These are phyloP conservation scores for Lasioglossum villosulum DNA, from an alignment of 2,888 invertebrate genomes.

Conservation along the genomic window DNA sequence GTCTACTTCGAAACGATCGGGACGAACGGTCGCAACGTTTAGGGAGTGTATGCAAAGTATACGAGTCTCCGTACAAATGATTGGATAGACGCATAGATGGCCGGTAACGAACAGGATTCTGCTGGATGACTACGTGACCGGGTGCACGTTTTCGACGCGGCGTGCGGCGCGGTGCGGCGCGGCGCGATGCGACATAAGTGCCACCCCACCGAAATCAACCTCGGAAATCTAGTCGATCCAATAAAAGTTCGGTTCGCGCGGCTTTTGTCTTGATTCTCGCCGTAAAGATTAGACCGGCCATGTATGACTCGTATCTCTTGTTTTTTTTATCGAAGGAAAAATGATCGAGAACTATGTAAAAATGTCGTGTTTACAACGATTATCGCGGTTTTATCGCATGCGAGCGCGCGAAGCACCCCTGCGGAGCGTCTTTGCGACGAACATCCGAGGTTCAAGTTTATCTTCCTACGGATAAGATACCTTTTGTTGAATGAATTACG, in stretches of 20 bases:
- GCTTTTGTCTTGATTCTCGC: not conserved
- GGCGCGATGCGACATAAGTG: not conserved
- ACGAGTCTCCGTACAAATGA: not conserved
- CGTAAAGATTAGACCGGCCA: not conserved
- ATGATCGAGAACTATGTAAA: not conserved
- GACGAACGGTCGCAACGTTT: not conserved
- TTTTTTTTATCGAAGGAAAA: not conserved
- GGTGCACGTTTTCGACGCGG: constrained; percentile 4
- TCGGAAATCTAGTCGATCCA: not conserved
- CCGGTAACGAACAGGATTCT: not conserved
- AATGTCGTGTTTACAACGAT: not conserved
- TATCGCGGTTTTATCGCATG: not conserved
- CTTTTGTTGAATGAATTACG: not conserved
- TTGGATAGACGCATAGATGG: not conserved
- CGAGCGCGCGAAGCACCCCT: constrained; percentile 29
- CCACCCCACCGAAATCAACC: not conserved
- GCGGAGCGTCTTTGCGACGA: constrained; percentile 17
- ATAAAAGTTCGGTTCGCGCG: not conserved
- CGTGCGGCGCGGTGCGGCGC: not conserved
- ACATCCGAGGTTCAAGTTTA: constrained; percentile 24
- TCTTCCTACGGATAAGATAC: constrained; percentile 24
- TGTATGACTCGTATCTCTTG: not conserved
- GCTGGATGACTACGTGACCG: constrained; percentile 28
- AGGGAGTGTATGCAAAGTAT: not conserved
- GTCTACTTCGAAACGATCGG: not conserved